Percentiles rank a stretch among this genome's conserved stretches.
Conservation (phyloP, 2,797 vertebrate genomes). For the Notoglanidium macrostoma region DNA sequence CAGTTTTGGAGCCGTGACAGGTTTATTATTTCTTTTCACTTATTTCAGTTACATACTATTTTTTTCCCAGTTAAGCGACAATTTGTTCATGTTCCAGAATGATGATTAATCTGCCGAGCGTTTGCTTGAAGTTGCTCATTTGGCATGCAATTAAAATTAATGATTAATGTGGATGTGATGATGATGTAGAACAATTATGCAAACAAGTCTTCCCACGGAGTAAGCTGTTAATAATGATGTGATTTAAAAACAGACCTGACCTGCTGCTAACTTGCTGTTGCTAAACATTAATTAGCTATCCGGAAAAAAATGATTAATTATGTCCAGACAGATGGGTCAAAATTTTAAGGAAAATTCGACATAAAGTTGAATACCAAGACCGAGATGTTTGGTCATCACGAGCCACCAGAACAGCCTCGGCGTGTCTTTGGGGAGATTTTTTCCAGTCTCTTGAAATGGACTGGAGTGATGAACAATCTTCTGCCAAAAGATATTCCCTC, state of each 20-base stretch:
- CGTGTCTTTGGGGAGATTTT: background rate
- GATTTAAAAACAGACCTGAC: conserved; percentile 18
- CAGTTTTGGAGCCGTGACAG: background rate
- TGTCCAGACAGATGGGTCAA: background rate
- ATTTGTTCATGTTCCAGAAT: background rate
- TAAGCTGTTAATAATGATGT: conserved; percentile 14
- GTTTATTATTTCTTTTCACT: conserved; percentile 21
- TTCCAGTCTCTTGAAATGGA: background rate
- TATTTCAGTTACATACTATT: background rate
- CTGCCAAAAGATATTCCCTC: background rate
- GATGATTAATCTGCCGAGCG: conserved; percentile 9
- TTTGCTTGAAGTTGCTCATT: background rate
- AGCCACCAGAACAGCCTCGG: background rate
- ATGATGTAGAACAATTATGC: conserved; percentile 3
- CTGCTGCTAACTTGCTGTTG: conserved; percentile 17
- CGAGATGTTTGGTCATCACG: background rate
- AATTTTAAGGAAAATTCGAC: background rate
- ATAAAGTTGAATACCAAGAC: background rate
- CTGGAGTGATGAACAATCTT: background rate
- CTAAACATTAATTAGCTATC: conserved; percentile 29
- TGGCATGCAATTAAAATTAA: conserved; percentile 19
- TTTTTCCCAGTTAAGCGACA: background rate
- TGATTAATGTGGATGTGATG: background rate
- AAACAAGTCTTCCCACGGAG: background rate
- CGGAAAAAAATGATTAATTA: background rate